Evolutionary conservation across 2,113 vertebrate genomes (phyloP).

Genomic region (Perca flavescens): DNA sequence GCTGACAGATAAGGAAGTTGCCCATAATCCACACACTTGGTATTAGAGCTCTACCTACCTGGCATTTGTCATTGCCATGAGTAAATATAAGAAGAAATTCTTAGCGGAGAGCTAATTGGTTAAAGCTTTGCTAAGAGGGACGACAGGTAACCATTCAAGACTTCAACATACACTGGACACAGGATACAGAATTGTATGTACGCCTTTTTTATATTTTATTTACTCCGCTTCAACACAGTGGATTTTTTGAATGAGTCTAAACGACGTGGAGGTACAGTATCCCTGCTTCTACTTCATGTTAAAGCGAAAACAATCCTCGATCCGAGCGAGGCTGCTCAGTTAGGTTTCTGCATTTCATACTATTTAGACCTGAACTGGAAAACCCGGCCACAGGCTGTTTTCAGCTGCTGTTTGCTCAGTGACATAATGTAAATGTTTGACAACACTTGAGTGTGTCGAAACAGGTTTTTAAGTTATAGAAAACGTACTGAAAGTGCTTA

Average conservation of each 20-base stretch:
- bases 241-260: slow-evolving; percentile 39
- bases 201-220: not conserved
- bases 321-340: not conserved
- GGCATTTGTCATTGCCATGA: slow-evolving; percentile 38
- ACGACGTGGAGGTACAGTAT: slow-evolving; percentile 50
- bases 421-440: slow-evolving; percentile 31
- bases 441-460: accelerated
- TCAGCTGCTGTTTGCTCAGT: slow-evolving; percentile 51
- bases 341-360: slow-evolving; percentile 11
- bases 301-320: not conserved
- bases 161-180: not conserved
- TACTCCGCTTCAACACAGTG: not conserved
- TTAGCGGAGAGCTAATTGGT: slow-evolving; percentile 7
- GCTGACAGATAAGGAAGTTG: slow-evolving; percentile 48
- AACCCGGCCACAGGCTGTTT: not conserved
- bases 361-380: slow-evolving; percentile 60
- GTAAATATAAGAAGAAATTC: slow-evolving; percentile 40
- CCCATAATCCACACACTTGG: not conserved
- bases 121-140: not conserved
- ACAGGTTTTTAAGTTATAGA: not conserved
- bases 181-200: not conserved
- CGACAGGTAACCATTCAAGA: not conserved
- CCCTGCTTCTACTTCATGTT: not conserved
- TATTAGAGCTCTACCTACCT: slow-evolving; percentile 63
- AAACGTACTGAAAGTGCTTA: not conserved